These are phyloP conservation scores for Rhagonycha fulva DNA, from an alignment of 2,888 invertebrate species.

Conservation along the genomic window DNA sequence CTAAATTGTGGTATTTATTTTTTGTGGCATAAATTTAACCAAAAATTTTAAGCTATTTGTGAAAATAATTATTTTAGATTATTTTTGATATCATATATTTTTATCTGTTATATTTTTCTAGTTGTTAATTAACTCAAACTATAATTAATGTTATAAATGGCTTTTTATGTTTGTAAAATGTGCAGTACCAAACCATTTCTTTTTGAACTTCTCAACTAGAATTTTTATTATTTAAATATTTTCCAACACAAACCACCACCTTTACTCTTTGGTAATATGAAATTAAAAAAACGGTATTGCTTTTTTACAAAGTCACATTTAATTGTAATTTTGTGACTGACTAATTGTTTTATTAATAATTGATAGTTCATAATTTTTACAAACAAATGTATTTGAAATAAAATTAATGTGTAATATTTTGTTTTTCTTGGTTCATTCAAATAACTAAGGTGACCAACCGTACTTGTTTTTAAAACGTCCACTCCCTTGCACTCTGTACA, in stretches of 20 bases:
- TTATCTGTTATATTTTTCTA: slow-evolving; percentile 22
- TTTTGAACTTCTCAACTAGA: not conserved
- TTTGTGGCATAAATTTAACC: slow-evolving; percentile 14
- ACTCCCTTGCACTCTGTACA: too few species aligned
- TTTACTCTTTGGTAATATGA: not conserved
- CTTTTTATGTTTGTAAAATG: not conserved
- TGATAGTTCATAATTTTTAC: slow-evolving; percentile 41
- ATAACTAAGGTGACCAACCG: not conserved
- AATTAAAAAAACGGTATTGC: not conserved
- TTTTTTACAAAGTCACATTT: slow-evolving; percentile 16
- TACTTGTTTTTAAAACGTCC: too few species aligned
- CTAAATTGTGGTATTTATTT: slow-evolving; percentile 7
- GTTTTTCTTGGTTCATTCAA: not conserved
- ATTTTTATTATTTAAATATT: not conserved
- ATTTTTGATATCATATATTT: slow-evolving; percentile 18
- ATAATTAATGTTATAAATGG: not conserved
- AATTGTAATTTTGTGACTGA: slow-evolving; percentile 32
- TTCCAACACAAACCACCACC: not conserved
- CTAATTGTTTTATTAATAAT: slow-evolving; percentile 34
- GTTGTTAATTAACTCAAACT: slow-evolving; percentile 4
- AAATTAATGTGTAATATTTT: slow-evolving; percentile 33
- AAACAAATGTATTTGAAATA: slow-evolving; percentile 42
- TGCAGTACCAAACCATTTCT: not conserved
- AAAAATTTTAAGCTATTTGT: slow-evolving; percentile 13
- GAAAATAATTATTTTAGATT: slow-evolving; percentile 7